These are phyloP conservation scores for Drosophila stalkeri DNA, from an alignment of 2,888 invertebrate species.

Conservation along the genomic window DNA sequence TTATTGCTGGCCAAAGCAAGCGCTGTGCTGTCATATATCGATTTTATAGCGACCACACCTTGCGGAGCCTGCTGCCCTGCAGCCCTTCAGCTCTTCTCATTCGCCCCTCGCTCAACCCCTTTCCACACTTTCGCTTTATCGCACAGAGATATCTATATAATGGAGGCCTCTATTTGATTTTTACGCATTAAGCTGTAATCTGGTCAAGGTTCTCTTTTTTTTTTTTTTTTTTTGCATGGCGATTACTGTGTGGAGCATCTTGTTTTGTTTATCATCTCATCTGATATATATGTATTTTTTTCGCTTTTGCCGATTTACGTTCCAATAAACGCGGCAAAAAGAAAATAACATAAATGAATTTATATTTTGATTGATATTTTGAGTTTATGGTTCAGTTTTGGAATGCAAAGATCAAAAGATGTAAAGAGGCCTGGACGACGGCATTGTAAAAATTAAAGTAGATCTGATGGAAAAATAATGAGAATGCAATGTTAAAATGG, in stretches of 20 bases:
- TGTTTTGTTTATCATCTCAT: constrained; percentile 54
- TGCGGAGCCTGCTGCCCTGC: constrained; percentile 2
- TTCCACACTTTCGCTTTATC: constrained; percentile 28
- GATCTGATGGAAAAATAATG: not conserved
- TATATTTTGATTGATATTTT: constrained; percentile 63
- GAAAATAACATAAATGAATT: constrained; percentile 3
- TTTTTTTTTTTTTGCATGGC: constrained; percentile 30
- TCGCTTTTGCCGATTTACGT: constrained; percentile 33
- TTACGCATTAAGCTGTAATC: constrained; percentile 72
- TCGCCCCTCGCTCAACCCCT: not conserved
- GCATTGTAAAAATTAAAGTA: constrained; percentile 34
- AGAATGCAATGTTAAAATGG: not conserved
- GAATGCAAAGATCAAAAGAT: constrained; percentile 43
- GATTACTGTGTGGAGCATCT: constrained; percentile 44
- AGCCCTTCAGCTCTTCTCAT: not conserved
- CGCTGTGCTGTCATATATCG: constrained; percentile 74
- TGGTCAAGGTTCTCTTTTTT: constrained; percentile 67
- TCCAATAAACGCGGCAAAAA: constrained; percentile 38
- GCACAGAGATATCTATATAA: constrained; percentile 50
- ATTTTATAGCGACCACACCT: constrained; percentile 66
- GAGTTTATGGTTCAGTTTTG: constrained; percentile 49
- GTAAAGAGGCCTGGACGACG: constrained; percentile 14
- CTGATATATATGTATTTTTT: constrained; percentile 25
- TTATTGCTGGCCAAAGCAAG: constrained; percentile 59
- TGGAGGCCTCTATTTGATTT: constrained; percentile 69